Percentiles rank a stretch among this genome's conserved stretches.
phyloP scores from a whole-genome alignment of 2,888 invertebrate genomes.

The Cheilosia scutellata region DNA sequence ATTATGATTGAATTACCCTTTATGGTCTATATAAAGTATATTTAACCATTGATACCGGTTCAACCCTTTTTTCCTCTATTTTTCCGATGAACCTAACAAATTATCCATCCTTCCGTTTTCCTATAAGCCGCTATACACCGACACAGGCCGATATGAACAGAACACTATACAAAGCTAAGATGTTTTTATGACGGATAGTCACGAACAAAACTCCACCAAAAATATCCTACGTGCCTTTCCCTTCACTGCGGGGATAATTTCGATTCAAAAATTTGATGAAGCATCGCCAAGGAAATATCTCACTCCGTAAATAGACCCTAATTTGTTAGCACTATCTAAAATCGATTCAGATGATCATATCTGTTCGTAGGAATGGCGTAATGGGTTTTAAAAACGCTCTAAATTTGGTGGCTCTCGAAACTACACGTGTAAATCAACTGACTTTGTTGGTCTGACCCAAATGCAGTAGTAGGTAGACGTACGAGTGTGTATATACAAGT shows the following conservation, averaged over 20 bases:
- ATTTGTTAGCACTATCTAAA: conserved; percentile 52
- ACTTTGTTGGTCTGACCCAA: no score
- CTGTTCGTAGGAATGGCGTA: neutral
- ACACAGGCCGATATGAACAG: conserved; percentile 3
- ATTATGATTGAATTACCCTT: no score
- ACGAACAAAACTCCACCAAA: conserved; percentile 50
- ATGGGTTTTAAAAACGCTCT: neutral
- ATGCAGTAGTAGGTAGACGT: no score
- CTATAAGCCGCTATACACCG: neutral
- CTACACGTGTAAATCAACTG: no score
- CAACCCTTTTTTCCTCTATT: no score
- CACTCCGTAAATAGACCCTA: conserved; percentile 54
- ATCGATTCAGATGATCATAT: conserved; percentile 58
- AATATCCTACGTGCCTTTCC: conserved; percentile 64
- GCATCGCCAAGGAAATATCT: conserved; percentile 39
- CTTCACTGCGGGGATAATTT: conserved; percentile 55
- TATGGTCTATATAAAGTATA: no score
- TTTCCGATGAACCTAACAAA: no score
- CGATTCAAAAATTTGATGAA: conserved; percentile 52
- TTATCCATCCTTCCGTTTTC: no score
- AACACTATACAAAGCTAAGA: conserved; percentile 57
- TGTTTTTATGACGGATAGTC: conserved; percentile 61
- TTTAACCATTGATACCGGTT: no score
- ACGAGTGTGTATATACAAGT: no score
- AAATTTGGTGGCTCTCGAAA: no score